These are phyloP conservation scores for Phaethon lepturus DNA, from an alignment of 2,113 vertebrate genomes.

Conservation along the genomic window DNA sequence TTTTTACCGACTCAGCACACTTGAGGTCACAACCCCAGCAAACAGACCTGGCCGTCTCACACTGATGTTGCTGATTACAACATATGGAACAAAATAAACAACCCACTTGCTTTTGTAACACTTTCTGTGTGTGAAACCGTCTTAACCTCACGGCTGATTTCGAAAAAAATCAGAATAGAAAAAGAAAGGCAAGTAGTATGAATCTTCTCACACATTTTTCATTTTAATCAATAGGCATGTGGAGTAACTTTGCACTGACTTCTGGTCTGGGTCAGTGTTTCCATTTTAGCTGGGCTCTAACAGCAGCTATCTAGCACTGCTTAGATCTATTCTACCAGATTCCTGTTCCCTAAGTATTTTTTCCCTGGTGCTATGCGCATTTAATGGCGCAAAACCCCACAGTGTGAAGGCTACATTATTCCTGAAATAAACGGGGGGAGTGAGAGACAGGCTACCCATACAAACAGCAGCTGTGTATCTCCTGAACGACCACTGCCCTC, in stretches of 20 bases:
- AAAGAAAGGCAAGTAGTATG: background rate
- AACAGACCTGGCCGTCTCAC: background rate
- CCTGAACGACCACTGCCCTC: background rate
- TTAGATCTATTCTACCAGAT: background rate
- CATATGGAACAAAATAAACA: background rate
- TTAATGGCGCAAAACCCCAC: background rate
- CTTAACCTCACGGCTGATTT: background rate
- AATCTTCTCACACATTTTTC: background rate
- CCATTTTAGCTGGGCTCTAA: background rate
- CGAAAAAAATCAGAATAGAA: background rate
- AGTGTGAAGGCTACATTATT: background rate
- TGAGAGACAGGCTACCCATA: background rate
- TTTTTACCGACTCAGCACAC: background rate
- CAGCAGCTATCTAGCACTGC: background rate
- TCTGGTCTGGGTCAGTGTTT: background rate
- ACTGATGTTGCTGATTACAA: accelerated
- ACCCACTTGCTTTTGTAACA: background rate
- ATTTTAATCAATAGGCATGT: background rate
- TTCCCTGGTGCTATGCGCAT: background rate
- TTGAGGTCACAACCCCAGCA: background rate
- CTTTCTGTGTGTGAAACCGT: background rate
- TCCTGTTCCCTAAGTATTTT: background rate
- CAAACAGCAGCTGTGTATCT: background rate
- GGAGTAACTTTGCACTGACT: background rate
- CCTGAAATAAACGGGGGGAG: background rate